Conservation (phyloP, 2,888 invertebrate species). For the Brassicogethes aeneus region DNA sequence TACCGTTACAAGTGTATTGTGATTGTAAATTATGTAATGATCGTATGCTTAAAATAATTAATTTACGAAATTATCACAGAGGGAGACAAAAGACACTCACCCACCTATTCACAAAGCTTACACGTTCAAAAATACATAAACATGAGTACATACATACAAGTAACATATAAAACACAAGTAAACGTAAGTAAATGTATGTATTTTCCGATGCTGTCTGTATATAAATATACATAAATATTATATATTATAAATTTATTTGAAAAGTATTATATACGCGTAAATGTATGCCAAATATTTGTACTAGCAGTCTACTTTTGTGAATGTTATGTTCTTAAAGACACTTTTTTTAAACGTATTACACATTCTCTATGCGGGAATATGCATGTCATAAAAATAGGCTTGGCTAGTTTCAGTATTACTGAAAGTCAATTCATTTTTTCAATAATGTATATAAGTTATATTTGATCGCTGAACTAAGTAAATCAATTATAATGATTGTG, state of each 20-base stretch:
- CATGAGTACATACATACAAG: constrained; percentile 29
- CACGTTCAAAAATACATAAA: constrained; percentile 44
- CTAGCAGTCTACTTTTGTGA: constrained; percentile 33
- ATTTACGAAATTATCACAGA: constrained; percentile 26
- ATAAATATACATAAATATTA: constrained; percentile 29
- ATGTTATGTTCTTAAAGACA: constrained; percentile 19
- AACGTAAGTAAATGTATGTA: constrained; percentile 39
- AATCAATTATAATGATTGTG: constrained; percentile 34
- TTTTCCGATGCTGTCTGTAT: constrained; percentile 41
- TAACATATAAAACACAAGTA: constrained; percentile 27
- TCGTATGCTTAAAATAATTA: not conserved
- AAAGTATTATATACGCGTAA: constrained; percentile 30
- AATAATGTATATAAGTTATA: constrained; percentile 40
- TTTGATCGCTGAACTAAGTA: constrained; percentile 39
- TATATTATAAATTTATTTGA: constrained; percentile 25
- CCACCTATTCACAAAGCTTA: constrained; percentile 34
- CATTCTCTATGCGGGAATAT: constrained; percentile 16
- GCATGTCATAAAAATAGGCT: constrained; percentile 28
- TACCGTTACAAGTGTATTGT: too few species aligned
- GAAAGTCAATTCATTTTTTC: constrained; percentile 40
- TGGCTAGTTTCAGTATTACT: constrained; percentile 35
- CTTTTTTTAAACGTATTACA: constrained; percentile 15
- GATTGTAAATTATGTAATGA: not conserved
- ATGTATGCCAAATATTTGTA: constrained; percentile 37
- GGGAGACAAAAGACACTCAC: constrained; percentile 29